Conservation (phyloP, 2,113 vertebrate species). For the Oostethus manadensis region DNA sequence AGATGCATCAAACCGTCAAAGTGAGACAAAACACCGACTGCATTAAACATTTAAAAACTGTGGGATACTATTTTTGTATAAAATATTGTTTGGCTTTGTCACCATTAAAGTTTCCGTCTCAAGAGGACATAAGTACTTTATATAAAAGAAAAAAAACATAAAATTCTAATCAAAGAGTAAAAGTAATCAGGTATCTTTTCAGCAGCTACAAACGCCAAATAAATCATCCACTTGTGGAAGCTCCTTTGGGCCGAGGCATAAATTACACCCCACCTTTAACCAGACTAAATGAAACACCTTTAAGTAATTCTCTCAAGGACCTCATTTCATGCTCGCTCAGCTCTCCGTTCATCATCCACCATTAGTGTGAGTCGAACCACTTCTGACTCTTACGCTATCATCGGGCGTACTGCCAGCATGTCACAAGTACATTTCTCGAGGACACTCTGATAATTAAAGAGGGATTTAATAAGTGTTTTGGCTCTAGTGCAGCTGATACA, state of each 20-base stretch:
- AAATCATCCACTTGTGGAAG: conserved; percentile 43
- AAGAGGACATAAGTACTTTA: not conserved
- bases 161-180: conserved; percentile 3
- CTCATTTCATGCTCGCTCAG: conserved; percentile 48
- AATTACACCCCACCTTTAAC: conserved; percentile 40
- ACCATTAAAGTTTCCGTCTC: not conserved
- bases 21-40: too few relatives aligned
- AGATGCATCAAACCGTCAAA: too few relatives aligned
- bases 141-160: conserved; percentile 1
- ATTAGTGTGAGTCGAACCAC: conserved; percentile 36
- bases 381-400: conserved; percentile 49
- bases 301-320: conserved; percentile 42
- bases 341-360: conserved; percentile 50
- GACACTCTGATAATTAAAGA: conserved; percentile 65
- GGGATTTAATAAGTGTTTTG: conserved; percentile 61
- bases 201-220: conserved; percentile 20
- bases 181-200: conserved; percentile 31
- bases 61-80: too few relatives aligned
- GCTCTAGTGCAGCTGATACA: conserved; percentile 47
- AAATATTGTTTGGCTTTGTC: too few relatives aligned
- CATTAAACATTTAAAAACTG: too few relatives aligned
- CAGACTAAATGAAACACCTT: conserved; percentile 48
- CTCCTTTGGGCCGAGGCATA: conserved; percentile 33
- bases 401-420: conserved; percentile 51
- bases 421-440: conserved; percentile 63